Base-by-base conservation (phyloP, 2,888 invertebrate genomes). In the Oxyteleia sp. region DNA sequence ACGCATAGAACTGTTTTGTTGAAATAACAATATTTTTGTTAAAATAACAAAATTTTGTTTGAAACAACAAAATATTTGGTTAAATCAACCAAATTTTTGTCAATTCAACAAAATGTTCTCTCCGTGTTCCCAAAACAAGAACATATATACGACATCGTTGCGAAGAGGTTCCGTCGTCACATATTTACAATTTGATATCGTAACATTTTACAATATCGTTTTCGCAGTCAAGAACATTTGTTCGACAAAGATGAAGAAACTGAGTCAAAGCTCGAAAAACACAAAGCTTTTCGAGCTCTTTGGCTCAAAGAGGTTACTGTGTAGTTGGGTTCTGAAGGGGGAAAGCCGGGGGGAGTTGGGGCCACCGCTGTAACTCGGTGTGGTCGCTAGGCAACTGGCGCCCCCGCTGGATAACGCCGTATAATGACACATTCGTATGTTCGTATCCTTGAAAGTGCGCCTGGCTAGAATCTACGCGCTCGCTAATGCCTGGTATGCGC, bases 371-470 rank as follows among this genome's bases (percentile, higher is more conserved):
- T 66, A 63, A 68, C 66, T 51, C 41, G 49, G 76, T 59, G 49
- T 51, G 76, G 76, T 76, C 68, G 76, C 76, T 75, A 75, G 45
- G 75, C 75, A 75, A 75, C 75, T 75, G 75, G 64, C 75, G 75
- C 75, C 75, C 57, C 64, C 57, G 57, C 57, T 66, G 75, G 47
- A 76, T 59, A 59, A 64, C 59, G 57, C 51, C 38, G 26, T 76
- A 66, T 59, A 66, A 76, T 68, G 76, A 76, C 64, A 76, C 76
- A 76, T 76, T 76, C 76, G 76, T 74, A 49, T 49, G 71, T 47
- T 71, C 53, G 57, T 35, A 43, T 74, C 53, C 72, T 74, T 63
- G 63, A 63, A 74, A 61, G 35, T 43, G 29, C 53, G 45, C 53
- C 38, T 49, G 72, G 57, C 38, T 59, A 15, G 57, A 71, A 55